These are phyloP conservation scores for Smithornis capensis DNA, from an alignment of 2,113 vertebrate genomes.

Conservation along the genomic window DNA sequence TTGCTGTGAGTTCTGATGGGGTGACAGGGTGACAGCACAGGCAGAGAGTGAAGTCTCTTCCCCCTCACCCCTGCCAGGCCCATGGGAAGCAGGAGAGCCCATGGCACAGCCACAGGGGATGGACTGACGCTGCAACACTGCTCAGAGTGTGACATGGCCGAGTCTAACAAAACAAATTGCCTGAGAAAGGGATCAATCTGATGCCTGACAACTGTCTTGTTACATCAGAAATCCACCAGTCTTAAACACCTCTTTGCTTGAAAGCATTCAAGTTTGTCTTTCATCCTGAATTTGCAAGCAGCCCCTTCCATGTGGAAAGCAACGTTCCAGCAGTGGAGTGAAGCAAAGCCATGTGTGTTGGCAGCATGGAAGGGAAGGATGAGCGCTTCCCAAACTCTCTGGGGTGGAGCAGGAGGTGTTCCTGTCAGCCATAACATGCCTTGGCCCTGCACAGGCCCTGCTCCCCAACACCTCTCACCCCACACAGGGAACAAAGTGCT, in stretches of 20 bases:
- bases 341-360: rapidly evolving
- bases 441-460: not conserved
- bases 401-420: not conserved
- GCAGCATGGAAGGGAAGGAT: not conserved
- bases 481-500: not conserved
- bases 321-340: not conserved
- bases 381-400: rapidly evolving
- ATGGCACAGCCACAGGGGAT: rapidly evolving
- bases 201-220: not conserved
- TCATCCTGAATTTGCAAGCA: not conserved
- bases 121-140: not conserved
- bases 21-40: not conserved
- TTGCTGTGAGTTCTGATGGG: not conserved
- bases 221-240: not conserved
- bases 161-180: not conserved
- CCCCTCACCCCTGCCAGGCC: not conserved
- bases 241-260: not conserved
- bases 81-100: not conserved
- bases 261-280: not conserved
- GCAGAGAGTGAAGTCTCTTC: not conserved
- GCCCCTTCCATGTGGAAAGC: not conserved
- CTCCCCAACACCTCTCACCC: not conserved
- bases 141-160: rapidly evolving
- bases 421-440: not conserved
- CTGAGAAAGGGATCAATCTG: not conserved